Base-by-base conservation (phyloP, 2,797 vertebrate genomes). In the Eulemur rubriventer region DNA sequence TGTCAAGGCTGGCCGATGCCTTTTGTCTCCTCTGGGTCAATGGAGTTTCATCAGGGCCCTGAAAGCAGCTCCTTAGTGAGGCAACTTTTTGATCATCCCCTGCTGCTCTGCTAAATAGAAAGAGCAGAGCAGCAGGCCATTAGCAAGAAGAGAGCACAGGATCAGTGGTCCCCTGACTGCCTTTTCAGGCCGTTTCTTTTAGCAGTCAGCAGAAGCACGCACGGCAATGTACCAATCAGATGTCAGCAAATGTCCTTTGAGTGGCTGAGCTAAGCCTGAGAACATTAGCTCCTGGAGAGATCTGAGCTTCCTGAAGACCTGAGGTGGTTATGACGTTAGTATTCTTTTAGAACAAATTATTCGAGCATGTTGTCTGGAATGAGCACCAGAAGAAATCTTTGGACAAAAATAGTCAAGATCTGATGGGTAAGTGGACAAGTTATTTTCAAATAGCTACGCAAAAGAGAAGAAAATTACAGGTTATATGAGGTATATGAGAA, bases 271-370 rank as follows among this genome's bases (percentile, higher is more conserved):
- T 46, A 79, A 89, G 73, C 72, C 85, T 55, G 52, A 91, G 67
- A 83, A 86, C 88, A 91, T 38, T 6, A 1, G 59, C 61, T 94
- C 87, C 92, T 84, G 65, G 55, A 43, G 78, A 35, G 91, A 96
- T 86, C 46, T 85, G 90, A 94, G 73, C 81, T 85, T 73, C 88
- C 93, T 52, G 57, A 70, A 93, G 79, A 57, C 84, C 59, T 2
- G 4, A 38, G 26, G 17, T 24, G 26, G 50, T 50, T 69, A 28
- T 46, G 79, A 90, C 18, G 5, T 28, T 48, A 57, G 80, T 43
- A 8, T 72, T 90, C 59, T 63, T 85, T 95, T 63, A 96, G 94
- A 95, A 94, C 94, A 95, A 91, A 96, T 69, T 30, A 4, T 59
- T 85, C 52, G 57, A 18, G 41, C 52, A 80, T 93, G 43, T 85